phyloP scores from a whole-genome alignment of 1,140 invertebrate species.

The Plectus sambesii region DNA sequence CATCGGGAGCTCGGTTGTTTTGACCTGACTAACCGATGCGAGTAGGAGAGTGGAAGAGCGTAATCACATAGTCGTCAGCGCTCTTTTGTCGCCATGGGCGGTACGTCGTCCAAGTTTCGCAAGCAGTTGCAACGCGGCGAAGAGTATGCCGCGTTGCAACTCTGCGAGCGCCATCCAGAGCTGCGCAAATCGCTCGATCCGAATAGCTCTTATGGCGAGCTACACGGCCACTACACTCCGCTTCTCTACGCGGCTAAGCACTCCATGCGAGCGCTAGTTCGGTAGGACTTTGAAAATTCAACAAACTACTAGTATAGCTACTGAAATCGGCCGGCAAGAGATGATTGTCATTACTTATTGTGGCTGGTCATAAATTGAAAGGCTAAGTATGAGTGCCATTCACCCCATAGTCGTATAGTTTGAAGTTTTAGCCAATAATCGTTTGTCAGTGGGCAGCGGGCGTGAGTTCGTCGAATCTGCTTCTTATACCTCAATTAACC shows the following conservation, averaged over 20 bases:
- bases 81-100: neutral
- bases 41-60: too few species aligned
- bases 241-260: neutral
- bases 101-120: neutral
- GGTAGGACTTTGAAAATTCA: neutral
- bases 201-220: neutral
- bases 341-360: too few species aligned
- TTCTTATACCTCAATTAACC: too few species aligned
- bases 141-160: neutral
- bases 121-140: slow-evolving; percentile 1
- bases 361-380: neutral
- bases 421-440: too few species aligned
- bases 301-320: neutral
- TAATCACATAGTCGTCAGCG: too few species aligned
- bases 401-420: too few species aligned
- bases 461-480: too few species aligned
- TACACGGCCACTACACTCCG: neutral
- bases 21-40: too few species aligned
- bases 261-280: neutral
- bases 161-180: neutral
- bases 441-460: too few species aligned
- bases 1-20: too few species aligned
- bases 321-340: neutral
- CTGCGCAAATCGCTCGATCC: neutral
- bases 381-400: too few species aligned